Evolutionary conservation across 2,113 vertebrate genomes (phyloP), one percentile per base, ranked within the genome.

Genomic region (Calidris pygmaea): DNA sequence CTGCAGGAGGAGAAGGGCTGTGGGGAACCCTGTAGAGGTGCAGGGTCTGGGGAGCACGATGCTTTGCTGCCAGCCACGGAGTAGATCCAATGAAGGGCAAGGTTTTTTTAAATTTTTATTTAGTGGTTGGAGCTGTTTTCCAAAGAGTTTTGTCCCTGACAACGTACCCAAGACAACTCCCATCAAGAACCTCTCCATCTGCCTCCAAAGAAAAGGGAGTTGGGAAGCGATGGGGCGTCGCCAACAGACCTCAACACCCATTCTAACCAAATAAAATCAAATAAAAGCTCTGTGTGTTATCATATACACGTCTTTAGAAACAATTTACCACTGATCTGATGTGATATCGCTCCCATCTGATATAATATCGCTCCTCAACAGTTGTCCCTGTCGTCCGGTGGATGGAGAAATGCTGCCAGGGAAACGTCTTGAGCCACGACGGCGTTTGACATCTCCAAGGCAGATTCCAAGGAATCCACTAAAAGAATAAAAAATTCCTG

Each of bases 181-280:
- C 30, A n/a, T 1, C 5, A 12, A 59, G 50, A 83, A 71, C 35
- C 16, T 39, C 70, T 62, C 11, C 22, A 18, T 14, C 8, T 35
- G 15, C n/a, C 37, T 9, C 73, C 8, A 3, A 52, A 34, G 43
- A 16, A 74, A 48, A 56, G 29, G 27, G 22, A 50, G 39, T 0
- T 56, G 75, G 45, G 62, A 85, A 71, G 39, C 2, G 3, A 20
- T 1, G 6, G 66, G 27, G 21, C 50, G 47, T 7, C 5, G 0
- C 4, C 0, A 0, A 10, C 1, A 3, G 47, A 75, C 22, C 34
- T 67, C 67, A 35, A 26, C 60, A 8, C 10, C 26, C 4, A 2
- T 37, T 39, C 56, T 10, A 62, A 62, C 1, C 3, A 17, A 55
- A 47, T 47, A 47, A 47, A 47, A 47, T 45, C 17, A 45, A 45